Base-by-base conservation (phyloP, 2,888 invertebrate species). In the Orgyia antiqua region DNA sequence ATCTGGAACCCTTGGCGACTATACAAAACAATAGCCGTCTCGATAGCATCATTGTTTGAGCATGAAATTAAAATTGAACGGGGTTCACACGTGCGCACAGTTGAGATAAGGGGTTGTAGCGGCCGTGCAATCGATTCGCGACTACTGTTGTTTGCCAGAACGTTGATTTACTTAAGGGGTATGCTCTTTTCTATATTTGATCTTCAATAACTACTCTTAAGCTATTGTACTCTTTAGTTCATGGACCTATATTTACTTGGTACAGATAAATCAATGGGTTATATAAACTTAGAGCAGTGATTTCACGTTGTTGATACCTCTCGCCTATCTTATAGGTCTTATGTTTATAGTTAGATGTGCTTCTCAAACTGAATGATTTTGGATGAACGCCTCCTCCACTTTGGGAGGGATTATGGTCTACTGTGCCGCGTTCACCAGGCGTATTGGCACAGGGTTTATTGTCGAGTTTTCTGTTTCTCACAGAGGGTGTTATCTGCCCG, bases 61-160 rank as follows among this genome's bases (percentile, higher is more conserved):
- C 84, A 86, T 86, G 84, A 86, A 86, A 86, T 86, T 86, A 86
- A 86, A 86, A 84, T 83, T 82, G 83, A 82, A 74, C 79, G 75
- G 73, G 73, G 77, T 84, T 86, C 84, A 84, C 84, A 86, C 84
- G 84, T 86, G 84, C 84, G 79, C 79, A 71, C 62, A 38, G 71
- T 62, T 51, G 62, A 76, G 84, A 86, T 84, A 84, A 84, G 83
- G 82, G 83, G 77, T 71, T 68, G 65, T 61, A 60, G 59, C 58
- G 57, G 51, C 52, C 64, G 62, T 64, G 61, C 71, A 67, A 75
- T 77, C 73, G 77, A 79, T 76, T 69, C 71, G 63, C 62, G 59
- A 70, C 59, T 69, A 65, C 58, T 60, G 59, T 64, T 77, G 64
- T 74, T 80, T 69, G 69, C 52, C 45, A 50, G 46, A 58, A 57